A percentile compares a stretch with the other conserved stretches of the same genome.
These are phyloP conservation scores for Lycocorax pyrrhopterus DNA, from an alignment of 2,113 vertebrate species.

Conservation along the genomic window DNA sequence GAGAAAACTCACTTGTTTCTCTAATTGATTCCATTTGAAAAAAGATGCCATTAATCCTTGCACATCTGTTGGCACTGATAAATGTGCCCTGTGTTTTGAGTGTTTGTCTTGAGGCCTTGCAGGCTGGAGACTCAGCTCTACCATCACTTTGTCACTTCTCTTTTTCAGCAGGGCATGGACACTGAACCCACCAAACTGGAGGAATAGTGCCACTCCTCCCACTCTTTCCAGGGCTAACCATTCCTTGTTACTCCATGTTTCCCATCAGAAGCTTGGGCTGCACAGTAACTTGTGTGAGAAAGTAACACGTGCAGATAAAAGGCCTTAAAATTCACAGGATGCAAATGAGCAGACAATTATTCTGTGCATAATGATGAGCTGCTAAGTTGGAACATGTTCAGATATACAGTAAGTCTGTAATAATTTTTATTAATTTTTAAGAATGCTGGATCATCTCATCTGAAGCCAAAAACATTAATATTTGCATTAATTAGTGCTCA, in stretches of 20 bases:
- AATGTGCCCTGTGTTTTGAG: neutral
- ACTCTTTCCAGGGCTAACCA: neutral
- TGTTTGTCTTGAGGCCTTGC: neutral
- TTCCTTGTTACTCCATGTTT: neutral
- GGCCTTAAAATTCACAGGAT: slow-evolving; percentile 10
- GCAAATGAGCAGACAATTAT: slow-evolving; percentile 38
- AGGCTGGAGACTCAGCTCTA: neutral
- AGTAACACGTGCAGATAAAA: neutral
- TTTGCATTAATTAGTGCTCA: slow-evolving; percentile 41
- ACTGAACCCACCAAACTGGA: neutral
- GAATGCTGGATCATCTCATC: slow-evolving; percentile 37
- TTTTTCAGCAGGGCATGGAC: neutral
- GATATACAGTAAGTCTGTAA: slow-evolving; percentile 1
- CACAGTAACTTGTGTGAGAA: neutral
- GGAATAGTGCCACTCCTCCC: neutral
- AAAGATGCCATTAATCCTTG: neutral
- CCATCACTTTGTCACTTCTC: neutral
- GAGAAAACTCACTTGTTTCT: neutral
- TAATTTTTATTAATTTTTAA: slow-evolving; percentile 51
- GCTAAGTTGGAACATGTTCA: slow-evolving; percentile 36
- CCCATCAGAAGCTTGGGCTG: neutral
- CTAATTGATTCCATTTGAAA: neutral
- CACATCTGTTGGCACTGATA: neutral
- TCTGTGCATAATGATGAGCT: slow-evolving; percentile 34
- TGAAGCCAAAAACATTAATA: slow-evolving; percentile 43